Evolutionary conservation across 1,140 invertebrate species (phyloP).

Genomic region (Dryas iulia): DNA sequence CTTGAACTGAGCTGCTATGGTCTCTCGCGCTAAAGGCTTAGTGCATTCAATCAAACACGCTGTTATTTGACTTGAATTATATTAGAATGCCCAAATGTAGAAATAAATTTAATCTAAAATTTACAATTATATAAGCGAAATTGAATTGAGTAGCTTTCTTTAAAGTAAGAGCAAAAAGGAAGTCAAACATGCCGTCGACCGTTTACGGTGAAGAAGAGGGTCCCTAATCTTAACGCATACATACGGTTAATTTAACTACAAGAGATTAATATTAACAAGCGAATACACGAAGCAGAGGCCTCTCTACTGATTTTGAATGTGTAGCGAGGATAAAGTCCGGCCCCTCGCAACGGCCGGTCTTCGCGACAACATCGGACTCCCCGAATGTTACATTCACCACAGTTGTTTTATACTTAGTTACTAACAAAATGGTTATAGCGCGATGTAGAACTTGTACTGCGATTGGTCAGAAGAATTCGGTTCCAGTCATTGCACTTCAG

Average conservation of each 20-base stretch:
- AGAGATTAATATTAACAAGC: conserved; percentile 75
- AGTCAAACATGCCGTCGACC: conserved; percentile 72
- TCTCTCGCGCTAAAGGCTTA: neutral
- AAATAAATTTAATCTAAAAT: neutral
- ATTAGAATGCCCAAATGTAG: no score
- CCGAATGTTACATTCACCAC: conserved; percentile 25
- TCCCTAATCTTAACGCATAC: conserved; percentile 75
- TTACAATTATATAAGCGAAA: neutral
- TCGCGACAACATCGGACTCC: conserved; percentile 72
- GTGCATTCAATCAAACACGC: neutral
- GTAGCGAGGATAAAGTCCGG: conserved; percentile 71
- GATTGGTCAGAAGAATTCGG: conserved; percentile 57
- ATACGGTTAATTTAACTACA: conserved; percentile 75
- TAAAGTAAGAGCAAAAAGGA: conserved; percentile 47
- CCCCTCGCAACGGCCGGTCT: conserved; percentile 75
- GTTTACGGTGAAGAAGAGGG: conserved; percentile 66
- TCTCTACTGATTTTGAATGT: conserved; percentile 60
- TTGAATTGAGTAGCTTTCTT: neutral
- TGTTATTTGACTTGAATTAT: no score
- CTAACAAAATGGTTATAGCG: conserved; percentile 50
- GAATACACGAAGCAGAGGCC: conserved; percentile 76
- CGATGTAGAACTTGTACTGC: conserved; percentile 44
- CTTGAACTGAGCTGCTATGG: neutral
- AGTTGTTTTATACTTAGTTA: conserved; percentile 43
- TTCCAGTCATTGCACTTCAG: conserved; percentile 58